A percentile compares a stretch with the other conserved stretches of the same genome.
These are phyloP conservation scores for Dendrophyllia cribrosa DNA, from an alignment of 64 coral and sea anemone genomes.

Conservation along the genomic window DNA sequence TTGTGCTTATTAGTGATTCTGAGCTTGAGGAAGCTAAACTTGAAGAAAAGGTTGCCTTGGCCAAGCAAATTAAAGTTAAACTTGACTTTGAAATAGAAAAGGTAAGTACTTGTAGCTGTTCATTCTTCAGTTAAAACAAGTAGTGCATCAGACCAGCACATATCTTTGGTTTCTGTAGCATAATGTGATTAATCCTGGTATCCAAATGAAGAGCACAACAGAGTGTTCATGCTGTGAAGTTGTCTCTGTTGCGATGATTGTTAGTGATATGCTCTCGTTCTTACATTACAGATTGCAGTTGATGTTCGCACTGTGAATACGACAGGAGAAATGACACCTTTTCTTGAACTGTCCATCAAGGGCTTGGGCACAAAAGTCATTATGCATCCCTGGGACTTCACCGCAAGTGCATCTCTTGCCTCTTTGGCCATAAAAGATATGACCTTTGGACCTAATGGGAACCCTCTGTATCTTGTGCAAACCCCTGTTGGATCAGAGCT, in stretches of 20 bases:
- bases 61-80: conserved; percentile 85
- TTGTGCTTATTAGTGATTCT: conserved; percentile 31
- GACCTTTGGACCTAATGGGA: conserved; percentile 76
- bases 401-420: conserved; percentile 76
- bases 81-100: conserved; percentile 92
- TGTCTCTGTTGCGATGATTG: neutral
- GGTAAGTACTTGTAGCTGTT: conserved; percentile 49
- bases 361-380: conserved; percentile 75
- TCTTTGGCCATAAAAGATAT: conserved; percentile 87
- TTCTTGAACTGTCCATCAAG: conserved; percentile 65
- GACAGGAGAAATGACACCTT: conserved; percentile 54
- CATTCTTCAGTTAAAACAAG: too few species aligned
- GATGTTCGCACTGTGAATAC: conserved; percentile 60
- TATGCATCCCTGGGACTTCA: conserved; percentile 84
- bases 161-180: too few species aligned
- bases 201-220: too few species aligned
- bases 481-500: conserved; percentile 87
- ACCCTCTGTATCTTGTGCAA: conserved; percentile 76
- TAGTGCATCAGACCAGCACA: too few species aligned
- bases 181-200: too few species aligned
- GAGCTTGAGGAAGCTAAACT: conserved; percentile 42
- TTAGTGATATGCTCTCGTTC: neutral
- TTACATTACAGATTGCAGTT: conserved; percentile 67
- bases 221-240: neutral
- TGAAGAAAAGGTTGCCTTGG: conserved; percentile 71